Conservation (phyloP, 2,113 vertebrate genomes). For the Gorsachius goisagi region DNA sequence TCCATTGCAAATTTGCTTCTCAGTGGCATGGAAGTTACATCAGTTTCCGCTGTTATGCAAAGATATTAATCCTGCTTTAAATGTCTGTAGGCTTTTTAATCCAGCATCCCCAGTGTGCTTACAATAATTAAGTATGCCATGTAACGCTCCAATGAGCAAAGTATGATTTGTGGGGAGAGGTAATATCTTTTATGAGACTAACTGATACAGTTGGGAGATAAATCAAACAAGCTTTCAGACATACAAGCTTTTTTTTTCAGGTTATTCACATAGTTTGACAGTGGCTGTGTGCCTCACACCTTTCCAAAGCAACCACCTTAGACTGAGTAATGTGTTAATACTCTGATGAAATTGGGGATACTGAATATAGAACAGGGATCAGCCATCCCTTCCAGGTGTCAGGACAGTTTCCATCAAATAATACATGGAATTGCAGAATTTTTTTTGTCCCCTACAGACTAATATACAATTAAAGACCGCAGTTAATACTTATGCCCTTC, state of each 20-base stretch:
- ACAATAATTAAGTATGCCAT: conserved; percentile 40
- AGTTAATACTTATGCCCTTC: neutral
- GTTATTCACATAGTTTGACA: neutral
- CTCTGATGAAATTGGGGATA: neutral
- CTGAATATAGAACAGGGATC: neutral
- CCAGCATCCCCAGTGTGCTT: conserved; percentile 12
- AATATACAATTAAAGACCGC: neutral
- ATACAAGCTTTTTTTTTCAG: neutral
- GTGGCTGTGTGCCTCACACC: neutral
- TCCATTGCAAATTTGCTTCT: neutral
- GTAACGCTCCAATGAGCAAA: conserved; percentile 15
- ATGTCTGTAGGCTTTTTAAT: conserved; percentile 39
- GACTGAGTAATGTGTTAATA: neutral
- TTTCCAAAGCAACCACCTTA: neutral
- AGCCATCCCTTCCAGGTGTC: neutral
- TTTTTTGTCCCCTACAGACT: neutral
- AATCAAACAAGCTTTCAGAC: neutral
- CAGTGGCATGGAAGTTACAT: neutral
- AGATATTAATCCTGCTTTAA: conserved; percentile 50
- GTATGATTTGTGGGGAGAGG: conserved; percentile 14
- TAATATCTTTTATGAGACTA: conserved; percentile 7
- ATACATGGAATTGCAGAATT: neutral
- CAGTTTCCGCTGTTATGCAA: neutral
- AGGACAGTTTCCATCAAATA: neutral
- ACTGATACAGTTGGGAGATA: neutral